These are phyloP conservation scores for Drosophila novamexicana DNA, from an alignment of 1,140 invertebrate species.

Conservation along the genomic window DNA sequence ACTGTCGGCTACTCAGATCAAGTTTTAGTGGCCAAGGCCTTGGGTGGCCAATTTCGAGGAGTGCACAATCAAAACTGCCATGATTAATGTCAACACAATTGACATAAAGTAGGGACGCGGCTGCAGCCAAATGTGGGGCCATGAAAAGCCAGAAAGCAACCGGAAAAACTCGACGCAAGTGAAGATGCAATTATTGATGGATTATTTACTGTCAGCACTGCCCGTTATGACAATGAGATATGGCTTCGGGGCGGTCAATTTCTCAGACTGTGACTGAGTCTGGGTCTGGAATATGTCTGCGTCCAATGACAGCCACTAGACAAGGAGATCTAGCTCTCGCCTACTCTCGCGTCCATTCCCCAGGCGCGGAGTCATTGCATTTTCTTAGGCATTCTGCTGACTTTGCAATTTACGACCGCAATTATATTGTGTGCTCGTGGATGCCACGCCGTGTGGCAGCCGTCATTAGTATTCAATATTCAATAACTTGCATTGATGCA, in stretches of 20 bases:
- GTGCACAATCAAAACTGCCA: constrained; percentile 69
- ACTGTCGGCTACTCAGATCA: constrained; percentile 41
- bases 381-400: constrained; percentile 52
- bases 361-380: constrained; percentile 52
- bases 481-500: constrained; percentile 71
- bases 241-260: constrained; percentile 57
- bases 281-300: constrained; percentile 64
- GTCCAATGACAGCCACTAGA: constrained; percentile 68
- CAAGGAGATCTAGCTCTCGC: constrained; percentile 16
- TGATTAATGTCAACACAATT: constrained; percentile 82
- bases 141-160: constrained; percentile 19
- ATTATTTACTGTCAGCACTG: constrained; percentile 82
- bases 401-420: constrained; percentile 71
- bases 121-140: constrained; percentile 31
- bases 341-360: constrained; percentile 25
- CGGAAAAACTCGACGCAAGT: constrained; percentile 63
- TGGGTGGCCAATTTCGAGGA: constrained; percentile 73
- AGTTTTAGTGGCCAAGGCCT: constrained; percentile 40
- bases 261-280: constrained; percentile 6
- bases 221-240: constrained; percentile 80
- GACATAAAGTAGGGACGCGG: constrained; percentile 61
- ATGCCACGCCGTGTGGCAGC: constrained; percentile 43
- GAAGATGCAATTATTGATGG: constrained; percentile 81
- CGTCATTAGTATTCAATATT: constrained; percentile 76
- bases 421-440: constrained; percentile 51